Base-by-base conservation (phyloP, 2,797 vertebrate genomes). In the Mus spretus region DNA sequence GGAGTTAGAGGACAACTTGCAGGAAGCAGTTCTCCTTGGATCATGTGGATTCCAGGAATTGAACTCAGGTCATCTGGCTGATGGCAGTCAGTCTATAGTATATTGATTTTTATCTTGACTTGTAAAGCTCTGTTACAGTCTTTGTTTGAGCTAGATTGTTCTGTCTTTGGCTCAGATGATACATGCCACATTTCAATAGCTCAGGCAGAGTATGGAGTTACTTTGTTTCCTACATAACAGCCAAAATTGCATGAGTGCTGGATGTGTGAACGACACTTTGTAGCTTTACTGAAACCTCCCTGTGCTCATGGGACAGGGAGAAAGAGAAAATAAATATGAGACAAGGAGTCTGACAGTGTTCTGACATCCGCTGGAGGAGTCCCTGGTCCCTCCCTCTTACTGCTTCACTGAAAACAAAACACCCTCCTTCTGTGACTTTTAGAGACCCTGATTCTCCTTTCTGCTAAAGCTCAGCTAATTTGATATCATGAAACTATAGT, bases 101-200 rank as follows among this genome's bases (percentile, higher is more conserved):
- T 67, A 83, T 57, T 75, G 87, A 67, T 59, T 84, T 90, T 79
- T 57, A 85, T 59, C 44, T 63, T 79, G 72, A 72, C 47, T 86
- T 40, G 26, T 59, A 40, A 78, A 67, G 31, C 55, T 50, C 3
- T 17, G 0, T 75, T 57, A 1, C 13, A 24, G 34, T 59, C 81
- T 65, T 47, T 14, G 47, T 17, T 78, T 59, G 74, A 74, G 31
- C 7, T 20, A 44, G 59, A 26, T 2, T 78, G 3, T 40, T 4
- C 44, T 63, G 50, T 86, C 53, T 50, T 90, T 50, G 63, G 65
- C 65, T 31, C 40, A 44, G 12, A 0, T 24, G 34, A 28, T 24
- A 31, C 17, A 15, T 9, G 74, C 31, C 37, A 0, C 70, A 1
- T 75, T n/a, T 91, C 72, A 4, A 59, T n/a, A 20, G 15, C 55